phyloP scores from a whole-genome alignment of 2,113 vertebrate species.

The Delphinapterus leucas region DNA sequence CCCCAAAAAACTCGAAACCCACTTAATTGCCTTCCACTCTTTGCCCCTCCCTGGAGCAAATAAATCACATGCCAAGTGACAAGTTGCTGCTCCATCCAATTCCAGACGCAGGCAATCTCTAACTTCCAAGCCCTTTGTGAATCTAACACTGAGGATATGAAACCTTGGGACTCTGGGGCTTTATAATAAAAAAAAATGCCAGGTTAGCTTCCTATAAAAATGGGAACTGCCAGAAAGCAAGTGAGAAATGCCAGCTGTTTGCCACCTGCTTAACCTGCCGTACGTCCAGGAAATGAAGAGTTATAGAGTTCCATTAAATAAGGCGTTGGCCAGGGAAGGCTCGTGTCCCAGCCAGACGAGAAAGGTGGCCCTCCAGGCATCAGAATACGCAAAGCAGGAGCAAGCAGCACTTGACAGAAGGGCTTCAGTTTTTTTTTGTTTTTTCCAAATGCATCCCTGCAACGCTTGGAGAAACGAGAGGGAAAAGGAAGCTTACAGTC shows the following conservation, averaged over 20 bases:
- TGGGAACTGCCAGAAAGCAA: conserved; percentile 22
- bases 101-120: background rate
- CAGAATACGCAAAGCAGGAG: background rate
- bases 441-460: background rate
- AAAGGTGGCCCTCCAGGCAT: background rate
- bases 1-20: background rate
- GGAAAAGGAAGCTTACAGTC: background rate
- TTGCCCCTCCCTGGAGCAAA: background rate
- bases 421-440: background rate
- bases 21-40: background rate
- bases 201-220: background rate
- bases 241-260: conserved; percentile 15
- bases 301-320: background rate
- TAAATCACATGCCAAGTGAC: background rate
- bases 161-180: conserved; percentile 20
- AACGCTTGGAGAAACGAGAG: background rate
- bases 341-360: background rate
- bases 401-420: background rate
- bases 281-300: conserved; percentile 31
- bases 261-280: background rate
- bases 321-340: background rate
- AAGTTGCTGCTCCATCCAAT: background rate
- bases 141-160: conserved; percentile 30
- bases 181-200: conserved; percentile 49
- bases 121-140: background rate